Percentiles rank a stretch among this genome's conserved stretches.
Evolutionary conservation across 1,140 invertebrate genomes (phyloP).

Genomic region (Adoxophyes honmai): DNA sequence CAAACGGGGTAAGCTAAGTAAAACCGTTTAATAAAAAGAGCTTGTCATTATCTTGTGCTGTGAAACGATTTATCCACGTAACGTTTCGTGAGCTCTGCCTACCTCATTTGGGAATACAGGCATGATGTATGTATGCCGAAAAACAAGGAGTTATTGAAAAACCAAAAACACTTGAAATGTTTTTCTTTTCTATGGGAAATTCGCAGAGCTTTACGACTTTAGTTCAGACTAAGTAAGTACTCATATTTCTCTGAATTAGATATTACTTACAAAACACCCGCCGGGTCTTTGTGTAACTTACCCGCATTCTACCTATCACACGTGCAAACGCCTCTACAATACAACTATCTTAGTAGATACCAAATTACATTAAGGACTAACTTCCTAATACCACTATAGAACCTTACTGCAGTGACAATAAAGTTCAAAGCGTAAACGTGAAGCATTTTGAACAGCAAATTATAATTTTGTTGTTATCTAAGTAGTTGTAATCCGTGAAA

Average conservation of each 20-base stretch:
- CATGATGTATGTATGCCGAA: too few relatives aligned
- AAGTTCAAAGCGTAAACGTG: neutral
- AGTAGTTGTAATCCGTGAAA: neutral
- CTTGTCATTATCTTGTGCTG: too few relatives aligned
- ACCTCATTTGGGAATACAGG: too few relatives aligned
- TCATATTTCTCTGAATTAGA: neutral
- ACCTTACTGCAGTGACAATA: neutral
- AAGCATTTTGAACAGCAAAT: neutral
- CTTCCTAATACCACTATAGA: neutral
- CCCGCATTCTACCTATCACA: neutral
- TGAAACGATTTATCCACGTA: neutral
- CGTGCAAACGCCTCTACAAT: neutral
- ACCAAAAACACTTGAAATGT: neutral
- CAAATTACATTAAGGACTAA: neutral
- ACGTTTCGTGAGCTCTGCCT: too few relatives aligned
- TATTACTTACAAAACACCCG: neutral
- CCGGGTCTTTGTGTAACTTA: constrained; percentile 2
- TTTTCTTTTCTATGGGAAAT: too few relatives aligned
- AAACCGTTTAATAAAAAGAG: too few relatives aligned
- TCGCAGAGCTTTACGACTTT: too few relatives aligned
- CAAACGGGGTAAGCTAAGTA: too few relatives aligned
- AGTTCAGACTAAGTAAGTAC: too few relatives aligned
- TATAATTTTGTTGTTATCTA: neutral
- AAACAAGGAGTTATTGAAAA: neutral
- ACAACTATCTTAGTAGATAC: neutral